These are phyloP conservation scores for Shargacucullia verbasci DNA, from an alignment of 2,888 invertebrate species.

Conservation along the genomic window DNA sequence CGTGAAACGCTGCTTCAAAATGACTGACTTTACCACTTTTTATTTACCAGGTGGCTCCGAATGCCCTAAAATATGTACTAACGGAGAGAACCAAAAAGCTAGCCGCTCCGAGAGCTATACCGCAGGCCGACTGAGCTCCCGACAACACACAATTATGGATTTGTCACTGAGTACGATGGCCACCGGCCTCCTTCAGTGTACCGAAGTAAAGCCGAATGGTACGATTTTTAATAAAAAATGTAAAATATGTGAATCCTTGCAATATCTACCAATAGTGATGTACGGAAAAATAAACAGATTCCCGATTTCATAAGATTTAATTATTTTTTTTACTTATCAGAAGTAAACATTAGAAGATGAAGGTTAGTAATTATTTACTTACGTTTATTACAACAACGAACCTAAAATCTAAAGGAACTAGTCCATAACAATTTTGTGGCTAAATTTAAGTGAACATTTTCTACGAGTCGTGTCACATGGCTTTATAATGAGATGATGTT, in stretches of 20 bases:
- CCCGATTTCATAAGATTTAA: not conserved
- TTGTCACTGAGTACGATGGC: not conserved
- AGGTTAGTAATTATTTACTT: too few relatives aligned
- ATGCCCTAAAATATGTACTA: conserved; percentile 78
- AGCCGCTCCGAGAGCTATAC: conserved; percentile 74
- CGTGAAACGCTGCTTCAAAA: too few relatives aligned
- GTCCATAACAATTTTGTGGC: too few relatives aligned
- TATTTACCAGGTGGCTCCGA: conserved; percentile 72
- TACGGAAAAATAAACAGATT: conserved; percentile 21
- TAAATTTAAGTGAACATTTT: too few relatives aligned
- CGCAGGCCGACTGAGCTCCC: conserved; percentile 7
- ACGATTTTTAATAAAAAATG: conserved; percentile 4
- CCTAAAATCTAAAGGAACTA: too few relatives aligned
- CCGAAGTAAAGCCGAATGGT: too few relatives aligned
- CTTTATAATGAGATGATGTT: too few relatives aligned
- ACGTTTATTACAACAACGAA: too few relatives aligned
- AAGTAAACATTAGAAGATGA: too few relatives aligned
- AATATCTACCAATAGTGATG: conserved; percentile 10
- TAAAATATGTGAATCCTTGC: conserved; percentile 13
- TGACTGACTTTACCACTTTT: too few relatives aligned
- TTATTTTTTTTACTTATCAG: too few relatives aligned
- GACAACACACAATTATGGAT: not conserved
- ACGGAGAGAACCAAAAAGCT: conserved; percentile 78
- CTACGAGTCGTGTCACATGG: too few relatives aligned
- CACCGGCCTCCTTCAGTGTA: not conserved